Evolutionary conservation across 2,888 invertebrate genomes (phyloP).

Genomic region (Anoncus sp.): DNA sequence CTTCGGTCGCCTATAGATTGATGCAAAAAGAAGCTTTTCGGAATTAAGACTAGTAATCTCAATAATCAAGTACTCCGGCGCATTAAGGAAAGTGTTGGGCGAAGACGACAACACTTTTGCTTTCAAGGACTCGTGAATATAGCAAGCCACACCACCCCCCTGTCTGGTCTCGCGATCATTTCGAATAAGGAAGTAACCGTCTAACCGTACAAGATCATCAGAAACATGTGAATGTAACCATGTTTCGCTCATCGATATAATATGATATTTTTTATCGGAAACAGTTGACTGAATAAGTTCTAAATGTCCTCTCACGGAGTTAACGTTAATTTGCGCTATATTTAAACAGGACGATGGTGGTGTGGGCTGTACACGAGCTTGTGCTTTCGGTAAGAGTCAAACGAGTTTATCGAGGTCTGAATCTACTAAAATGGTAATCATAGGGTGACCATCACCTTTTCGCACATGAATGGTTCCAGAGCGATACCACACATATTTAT

Average conservation of each 20-base stretch:
- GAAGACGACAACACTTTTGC: constrained; percentile 1
- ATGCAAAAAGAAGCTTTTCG: background rate
- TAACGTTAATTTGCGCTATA: constrained; percentile 32
- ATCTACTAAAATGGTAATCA: background rate
- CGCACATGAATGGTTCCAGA: background rate
- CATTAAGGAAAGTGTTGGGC: background rate
- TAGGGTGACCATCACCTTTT: background rate
- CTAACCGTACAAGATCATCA: constrained; percentile 1
- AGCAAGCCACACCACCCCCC: constrained; percentile 47
- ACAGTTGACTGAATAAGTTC: background rate
- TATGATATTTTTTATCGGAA: constrained; percentile 7
- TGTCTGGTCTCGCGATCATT: constrained; percentile 26
- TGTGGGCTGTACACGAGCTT: background rate
- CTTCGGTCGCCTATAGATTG: background rate
- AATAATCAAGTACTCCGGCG: background rate
- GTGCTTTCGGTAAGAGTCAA: background rate
- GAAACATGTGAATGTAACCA: constrained; percentile 24
- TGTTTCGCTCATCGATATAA: constrained; percentile 35
- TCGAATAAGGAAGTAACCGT: constrained; percentile 23
- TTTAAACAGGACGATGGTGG: background rate
- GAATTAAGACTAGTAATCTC: background rate
- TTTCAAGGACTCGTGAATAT: constrained; percentile 33
- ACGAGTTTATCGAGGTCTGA: background rate
- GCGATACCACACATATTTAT: background rate
- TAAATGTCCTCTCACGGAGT: constrained; percentile 14